Evolutionary conservation across 2,797 vertebrate genomes (phyloP).

Genomic region (Peromyscus nudipes): DNA sequence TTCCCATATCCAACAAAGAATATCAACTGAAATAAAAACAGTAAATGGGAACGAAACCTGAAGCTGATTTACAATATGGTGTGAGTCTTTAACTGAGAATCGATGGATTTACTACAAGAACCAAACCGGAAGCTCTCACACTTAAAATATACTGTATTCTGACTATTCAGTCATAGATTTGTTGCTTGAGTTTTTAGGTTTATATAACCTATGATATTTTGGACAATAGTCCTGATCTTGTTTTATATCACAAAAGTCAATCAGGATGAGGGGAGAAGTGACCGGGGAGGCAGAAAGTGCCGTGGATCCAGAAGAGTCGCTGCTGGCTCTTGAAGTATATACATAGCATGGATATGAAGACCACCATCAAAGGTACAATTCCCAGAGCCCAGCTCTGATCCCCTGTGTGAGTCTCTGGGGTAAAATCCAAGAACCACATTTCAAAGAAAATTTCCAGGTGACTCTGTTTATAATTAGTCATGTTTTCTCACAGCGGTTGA

Average conservation of each 20-base stretch:
- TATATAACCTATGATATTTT: neutral
- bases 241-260: neutral
- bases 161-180: conserved; percentile 7
- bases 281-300: neutral
- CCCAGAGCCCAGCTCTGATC: neutral
- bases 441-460: neutral
- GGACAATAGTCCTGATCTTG: neutral
- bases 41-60: conserved; percentile 24
- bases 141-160: conserved; percentile 27
- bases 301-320: too few species aligned
- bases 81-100: neutral
- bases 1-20: neutral
- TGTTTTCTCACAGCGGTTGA: neutral
- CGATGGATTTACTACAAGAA: conserved; percentile 4
- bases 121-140: neutral
- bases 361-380: neutral
- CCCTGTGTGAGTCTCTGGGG: neutral
- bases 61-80: neutral
- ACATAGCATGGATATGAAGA: neutral
- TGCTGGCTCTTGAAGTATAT: neutral
- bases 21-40: conserved; percentile 12
- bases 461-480: neutral
- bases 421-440: neutral
- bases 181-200: conserved; percentile 36
- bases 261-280: neutral